A percentile compares a stretch with the other conserved stretches of the same genome.
Evolutionary conservation across 2,797 vertebrate species (phyloP).

Genomic region (Hephaestus fuliginosus): DNA sequence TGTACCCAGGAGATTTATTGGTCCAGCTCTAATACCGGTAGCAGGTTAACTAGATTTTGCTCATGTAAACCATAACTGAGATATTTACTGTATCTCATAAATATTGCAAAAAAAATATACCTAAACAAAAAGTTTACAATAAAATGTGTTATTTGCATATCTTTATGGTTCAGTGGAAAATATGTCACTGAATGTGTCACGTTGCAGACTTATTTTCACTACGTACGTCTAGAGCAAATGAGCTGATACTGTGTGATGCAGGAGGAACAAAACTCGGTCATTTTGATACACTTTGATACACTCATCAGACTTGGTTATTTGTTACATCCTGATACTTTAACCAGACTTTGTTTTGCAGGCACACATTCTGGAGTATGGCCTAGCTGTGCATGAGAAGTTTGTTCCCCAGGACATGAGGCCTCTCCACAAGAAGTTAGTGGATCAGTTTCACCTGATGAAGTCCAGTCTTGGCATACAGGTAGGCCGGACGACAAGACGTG

Average conservation of each 20-base stretch:
- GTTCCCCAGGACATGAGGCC: slow-evolving; percentile 99
- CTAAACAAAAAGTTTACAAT: background rate
- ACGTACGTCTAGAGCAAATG: no score
- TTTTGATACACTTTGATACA: background rate
- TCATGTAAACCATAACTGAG: background rate
- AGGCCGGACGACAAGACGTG: background rate
- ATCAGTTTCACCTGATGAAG: slow-evolving; percentile 99
- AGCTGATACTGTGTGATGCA: background rate
- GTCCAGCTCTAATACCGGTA: background rate
- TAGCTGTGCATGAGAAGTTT: slow-evolving; percentile 96
- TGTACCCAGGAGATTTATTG: background rate
- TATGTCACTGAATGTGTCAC: background rate
- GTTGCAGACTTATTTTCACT: background rate
- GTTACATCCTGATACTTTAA: background rate
- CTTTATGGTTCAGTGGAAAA: background rate
- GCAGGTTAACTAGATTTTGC: background rate
- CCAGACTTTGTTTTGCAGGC: slow-evolving; percentile 83
- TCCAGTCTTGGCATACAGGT: slow-evolving; percentile 99
- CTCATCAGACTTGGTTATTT: background rate
- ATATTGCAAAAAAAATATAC: background rate
- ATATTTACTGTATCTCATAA: background rate
- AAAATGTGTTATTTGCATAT: background rate
- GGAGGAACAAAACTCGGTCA: background rate
- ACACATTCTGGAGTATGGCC: slow-evolving; percentile 96
- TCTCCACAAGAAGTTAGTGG: slow-evolving; percentile 97